phyloP scores from a whole-genome alignment of 2,113 vertebrate species.

The Lampris megalopsis region DNA sequence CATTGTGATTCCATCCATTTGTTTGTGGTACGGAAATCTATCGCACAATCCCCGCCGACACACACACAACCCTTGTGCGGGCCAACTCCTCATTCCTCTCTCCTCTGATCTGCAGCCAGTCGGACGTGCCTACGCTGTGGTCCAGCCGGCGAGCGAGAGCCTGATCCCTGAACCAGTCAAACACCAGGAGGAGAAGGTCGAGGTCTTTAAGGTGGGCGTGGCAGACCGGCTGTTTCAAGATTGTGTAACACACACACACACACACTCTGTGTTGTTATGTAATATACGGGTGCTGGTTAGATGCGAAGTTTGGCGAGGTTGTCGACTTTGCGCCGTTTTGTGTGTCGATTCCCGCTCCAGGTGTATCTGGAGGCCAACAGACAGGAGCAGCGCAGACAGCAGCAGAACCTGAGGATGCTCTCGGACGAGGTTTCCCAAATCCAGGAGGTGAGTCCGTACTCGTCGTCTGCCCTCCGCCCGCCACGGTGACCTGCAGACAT shows the following conservation, averaged over 20 bases:
- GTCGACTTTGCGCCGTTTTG: background rate
- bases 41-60: background rate
- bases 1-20: conserved; percentile 8
- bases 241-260: no score
- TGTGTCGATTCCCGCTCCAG: conserved; percentile 47
- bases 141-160: conserved; percentile 78
- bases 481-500: background rate
- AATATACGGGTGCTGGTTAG: no score
- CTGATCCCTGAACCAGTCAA: conserved; percentile 86
- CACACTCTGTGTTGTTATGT: no score
- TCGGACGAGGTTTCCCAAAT: conserved; percentile 91
- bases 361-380: conserved; percentile 89
- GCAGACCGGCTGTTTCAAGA: no score
- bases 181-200: conserved; percentile 87
- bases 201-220: conserved; percentile 90
- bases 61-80: background rate
- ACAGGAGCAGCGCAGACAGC: conserved; percentile 82
- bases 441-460: conserved; percentile 83
- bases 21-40: conserved; percentile 7
- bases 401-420: conserved; percentile 87
- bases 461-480: background rate
- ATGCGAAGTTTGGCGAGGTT: no score
- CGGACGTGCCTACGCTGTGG: conserved; percentile 88
- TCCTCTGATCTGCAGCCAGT: conserved; percentile 79
- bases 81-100: background rate